Evolutionary conservation across 2,888 invertebrate species (phyloP), one percentile per base, ranked within the genome.

Genomic region (Rotaria socialis): DNA sequence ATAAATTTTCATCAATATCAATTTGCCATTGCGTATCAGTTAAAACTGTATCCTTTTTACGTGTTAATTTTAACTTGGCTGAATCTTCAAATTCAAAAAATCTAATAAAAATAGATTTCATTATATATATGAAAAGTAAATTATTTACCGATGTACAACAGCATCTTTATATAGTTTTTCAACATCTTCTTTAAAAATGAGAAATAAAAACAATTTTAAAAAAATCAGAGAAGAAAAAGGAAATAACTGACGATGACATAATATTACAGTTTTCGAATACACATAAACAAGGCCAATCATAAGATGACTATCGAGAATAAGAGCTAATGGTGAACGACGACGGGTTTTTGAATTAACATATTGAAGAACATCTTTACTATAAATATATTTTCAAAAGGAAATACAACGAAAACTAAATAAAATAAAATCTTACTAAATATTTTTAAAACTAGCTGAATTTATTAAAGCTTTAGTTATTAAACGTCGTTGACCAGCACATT

Each of bases 261-360:
- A 14, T 3, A 47, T 24, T 14, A 80, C 80, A 24, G 19, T 80
- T 80, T 80, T 80, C 8, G 43, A 43, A 47, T 80, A 80, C 10
- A 80, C 80, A 80, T 80, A 80, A 47, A 47, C 47, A 43, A 80
- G 80, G 19, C 47, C 80, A 80, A 80, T 22, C 80, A 80, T 47
- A 24, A 80, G 47, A 43, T 80, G 80, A 80, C 80, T 80, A 80
- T 80, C 80, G 14, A 80, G 80, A 47, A 80, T 47, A 14, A 80
- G 24, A 22, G 80, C 80, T 80, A 47, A 43, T 24, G 80, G 80
- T 80, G 80, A 80, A 80, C 80, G 80, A 80, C 80, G 80, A 47
- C 80, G 80, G 47, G 7, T 80, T 47, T 22, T 80, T 14, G 47
- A 80, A 80, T 80, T 80, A 47, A 80, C n/a, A 80, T 47, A 80